Conservation (phyloP, 2,888 invertebrate species). For the Diabrotica balteata region DNA sequence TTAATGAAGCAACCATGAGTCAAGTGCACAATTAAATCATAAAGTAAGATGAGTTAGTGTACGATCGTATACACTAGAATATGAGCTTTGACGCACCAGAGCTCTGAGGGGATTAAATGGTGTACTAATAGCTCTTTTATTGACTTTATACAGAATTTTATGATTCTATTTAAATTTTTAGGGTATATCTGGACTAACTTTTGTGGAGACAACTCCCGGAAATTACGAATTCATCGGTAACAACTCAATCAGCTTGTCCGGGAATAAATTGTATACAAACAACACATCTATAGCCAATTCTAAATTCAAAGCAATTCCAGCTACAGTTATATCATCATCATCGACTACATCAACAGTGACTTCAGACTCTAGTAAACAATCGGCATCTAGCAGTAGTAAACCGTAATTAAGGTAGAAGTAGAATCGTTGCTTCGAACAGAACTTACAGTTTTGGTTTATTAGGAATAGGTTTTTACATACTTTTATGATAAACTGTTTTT, state of each 20-base stretch:
- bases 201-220: slow-evolving; percentile 53
- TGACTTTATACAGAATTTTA: no score
- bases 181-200: slow-evolving; percentile 43
- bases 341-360: slow-evolving; percentile 8
- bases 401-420: neutral
- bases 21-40: no score
- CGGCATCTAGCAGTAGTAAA: neutral
- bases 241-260: slow-evolving; percentile 44
- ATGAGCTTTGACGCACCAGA: no score
- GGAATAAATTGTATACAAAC: slow-evolving; percentile 44
- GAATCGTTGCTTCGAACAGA: neutral
- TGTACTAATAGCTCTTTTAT: no score
- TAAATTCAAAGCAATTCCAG: neutral
- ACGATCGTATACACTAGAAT: no score
- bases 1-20: no score
- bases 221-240: slow-evolving; percentile 51
- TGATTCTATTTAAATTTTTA: no score
- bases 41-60: no score
- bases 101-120: no score
- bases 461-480: neutral
- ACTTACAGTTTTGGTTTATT: no score
- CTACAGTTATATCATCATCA: slow-evolving; percentile 1
- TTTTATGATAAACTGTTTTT: neutral
- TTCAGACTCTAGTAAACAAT: slow-evolving; percentile 1
- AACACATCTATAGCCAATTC: slow-evolving; percentile 6